Percentiles rank a stretch among this genome's conserved stretches.
phyloP scores from a whole-genome alignment of 2,888 invertebrate genomes.

The Cotesia congregata region DNA sequence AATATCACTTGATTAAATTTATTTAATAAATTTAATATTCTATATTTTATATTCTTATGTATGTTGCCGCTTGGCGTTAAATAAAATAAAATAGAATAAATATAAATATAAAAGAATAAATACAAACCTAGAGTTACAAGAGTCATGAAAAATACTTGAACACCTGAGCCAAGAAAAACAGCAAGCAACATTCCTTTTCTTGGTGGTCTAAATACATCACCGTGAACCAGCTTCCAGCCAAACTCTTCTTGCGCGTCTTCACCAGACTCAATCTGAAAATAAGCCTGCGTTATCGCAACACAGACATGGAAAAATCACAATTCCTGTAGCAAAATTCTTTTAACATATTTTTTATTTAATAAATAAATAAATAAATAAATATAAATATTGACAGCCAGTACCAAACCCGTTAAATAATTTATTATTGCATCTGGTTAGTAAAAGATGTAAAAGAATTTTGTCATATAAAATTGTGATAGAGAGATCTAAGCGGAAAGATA shows the following conservation, averaged over 20 bases:
- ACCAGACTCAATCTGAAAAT: conserved; percentile 80
- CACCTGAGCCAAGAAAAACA: conserved; percentile 95
- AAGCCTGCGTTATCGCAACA: conserved; percentile 68
- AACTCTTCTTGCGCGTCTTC: conserved; percentile 96
- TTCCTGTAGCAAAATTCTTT: conserved; percentile 16
- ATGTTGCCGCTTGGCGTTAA: neutral
- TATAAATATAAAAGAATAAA: neutral
- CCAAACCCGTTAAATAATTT: neutral
- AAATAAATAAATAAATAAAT: conserved; percentile 15
- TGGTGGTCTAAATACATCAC: conserved; percentile 97
- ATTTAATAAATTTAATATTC: too few relatives aligned
- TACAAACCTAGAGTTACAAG: conserved; percentile 85
- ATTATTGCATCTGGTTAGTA: neutral
- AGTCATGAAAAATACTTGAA: conserved; percentile 97
- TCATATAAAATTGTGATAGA: neutral
- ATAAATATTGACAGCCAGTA: conserved; percentile 6
- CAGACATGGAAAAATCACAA: conserved; percentile 57
- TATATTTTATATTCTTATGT: too few relatives aligned
- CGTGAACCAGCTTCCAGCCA: conserved; percentile 98
- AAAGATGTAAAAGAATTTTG: neutral
- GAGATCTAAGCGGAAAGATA: conserved; percentile 21
- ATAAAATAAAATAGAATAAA: neutral
- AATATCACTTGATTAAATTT: too few relatives aligned
- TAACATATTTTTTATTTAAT: conserved; percentile 30
- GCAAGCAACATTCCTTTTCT: conserved; percentile 96